phyloP scores from a whole-genome alignment of 2,888 invertebrate species.

The Megastigmus dorsalis region DNA sequence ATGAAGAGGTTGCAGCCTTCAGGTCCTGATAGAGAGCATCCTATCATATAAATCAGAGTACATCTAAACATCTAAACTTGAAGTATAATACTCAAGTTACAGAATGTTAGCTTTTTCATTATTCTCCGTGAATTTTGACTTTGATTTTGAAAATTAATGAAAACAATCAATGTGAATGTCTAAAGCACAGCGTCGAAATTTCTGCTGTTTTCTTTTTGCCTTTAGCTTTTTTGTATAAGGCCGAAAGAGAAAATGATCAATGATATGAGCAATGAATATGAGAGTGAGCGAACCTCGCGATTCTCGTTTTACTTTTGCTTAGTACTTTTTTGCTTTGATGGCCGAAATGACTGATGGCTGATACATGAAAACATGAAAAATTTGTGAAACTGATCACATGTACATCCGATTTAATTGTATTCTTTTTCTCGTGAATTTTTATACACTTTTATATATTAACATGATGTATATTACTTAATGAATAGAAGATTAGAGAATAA shows the following conservation, averaged over 20 bases:
- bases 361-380: conserved; percentile 47
- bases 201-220: not conserved
- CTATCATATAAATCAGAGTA: conserved; percentile 78
- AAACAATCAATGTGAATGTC: too few species aligned
- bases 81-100: conserved; percentile 74
- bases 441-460: conserved; percentile 23
- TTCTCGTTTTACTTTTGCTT: conserved; percentile 54
- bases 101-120: conserved; percentile 50
- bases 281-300: conserved; percentile 65
- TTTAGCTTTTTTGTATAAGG: conserved; percentile 22
- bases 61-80: conserved; percentile 75
- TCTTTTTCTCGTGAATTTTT: conserved; percentile 2
- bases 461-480: conserved; percentile 26
- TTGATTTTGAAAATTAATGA: too few species aligned
- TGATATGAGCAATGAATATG: conserved; percentile 63
- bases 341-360: conserved; percentile 50
- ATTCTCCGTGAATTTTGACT: conserved; percentile 16
- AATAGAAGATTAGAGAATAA: not conserved
- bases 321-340: conserved; percentile 45
- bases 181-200: too few species aligned
- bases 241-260: conserved; percentile 52
- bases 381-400: conserved; percentile 50
- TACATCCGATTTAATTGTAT: conserved; percentile 38
- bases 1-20: conserved; percentile 99
- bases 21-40: conserved; percentile 97